Evolutionary conservation across 2,113 vertebrate genomes (phyloP).

Genomic region (Lophius piscatorius): DNA sequence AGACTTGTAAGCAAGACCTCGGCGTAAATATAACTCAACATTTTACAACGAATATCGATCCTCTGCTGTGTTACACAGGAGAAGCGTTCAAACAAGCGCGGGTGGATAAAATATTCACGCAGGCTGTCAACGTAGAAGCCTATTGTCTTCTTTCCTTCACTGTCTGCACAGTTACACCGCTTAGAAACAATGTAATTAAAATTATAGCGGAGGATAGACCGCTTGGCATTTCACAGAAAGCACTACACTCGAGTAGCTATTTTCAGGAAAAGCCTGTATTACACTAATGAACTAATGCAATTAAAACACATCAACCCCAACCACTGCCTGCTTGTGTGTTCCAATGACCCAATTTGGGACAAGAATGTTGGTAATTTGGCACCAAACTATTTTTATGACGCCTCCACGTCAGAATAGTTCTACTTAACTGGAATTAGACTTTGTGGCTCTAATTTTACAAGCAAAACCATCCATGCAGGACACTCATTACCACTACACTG

Average conservation of each 20-base stretch:
- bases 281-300: constrained; percentile 66
- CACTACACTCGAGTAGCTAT: constrained; percentile 10
- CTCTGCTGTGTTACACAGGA: no score
- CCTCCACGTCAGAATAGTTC: constrained; percentile 21
- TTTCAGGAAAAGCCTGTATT: constrained; percentile 42
- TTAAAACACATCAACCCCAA: constrained; percentile 51
- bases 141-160: neutral
- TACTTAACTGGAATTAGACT: constrained; percentile 4
- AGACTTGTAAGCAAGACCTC: no score
- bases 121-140: neutral
- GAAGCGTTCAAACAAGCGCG: no score
- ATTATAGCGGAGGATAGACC: constrained; percentile 28
- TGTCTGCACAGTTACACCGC: neutral
- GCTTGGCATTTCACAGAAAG: constrained; percentile 45
- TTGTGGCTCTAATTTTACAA: constrained; percentile 1
- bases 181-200: constrained; percentile 30
- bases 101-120: neutral
- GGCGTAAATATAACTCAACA: no score
- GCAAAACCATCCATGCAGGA: constrained; percentile 6
- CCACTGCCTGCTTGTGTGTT: constrained; percentile 37
- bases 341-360: constrained; percentile 43
- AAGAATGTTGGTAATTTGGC: constrained; percentile 39
- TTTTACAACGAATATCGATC: no score
- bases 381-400: constrained; percentile 29
- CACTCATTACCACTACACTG: constrained; percentile 25